Evolutionary conservation across 1,140 invertebrate species (phyloP).

Genomic region (Caenorhabditis latens): DNA sequence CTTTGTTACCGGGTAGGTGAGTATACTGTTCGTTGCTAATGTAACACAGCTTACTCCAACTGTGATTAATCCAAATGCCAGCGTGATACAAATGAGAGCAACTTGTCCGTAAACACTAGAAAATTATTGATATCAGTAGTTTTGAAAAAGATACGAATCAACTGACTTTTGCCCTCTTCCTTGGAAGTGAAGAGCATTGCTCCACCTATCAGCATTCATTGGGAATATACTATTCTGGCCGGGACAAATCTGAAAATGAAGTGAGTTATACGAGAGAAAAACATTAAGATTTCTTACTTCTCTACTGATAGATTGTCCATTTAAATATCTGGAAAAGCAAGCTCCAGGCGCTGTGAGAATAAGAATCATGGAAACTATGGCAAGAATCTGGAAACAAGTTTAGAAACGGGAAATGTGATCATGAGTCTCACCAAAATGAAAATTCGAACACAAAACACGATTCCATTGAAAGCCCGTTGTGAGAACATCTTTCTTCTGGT

Average conservation of each 20-base stretch:
- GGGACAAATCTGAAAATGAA: slow-evolving; percentile 47
- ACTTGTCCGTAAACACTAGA: slow-evolving; percentile 77
- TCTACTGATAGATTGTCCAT: slow-evolving; percentile 75
- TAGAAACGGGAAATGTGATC: neutral
- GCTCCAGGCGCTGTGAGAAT: slow-evolving; percentile 77
- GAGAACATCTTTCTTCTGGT: slow-evolving; percentile 58
- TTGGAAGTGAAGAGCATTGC: slow-evolving; percentile 77
- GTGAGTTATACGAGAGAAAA: slow-evolving; percentile 60
- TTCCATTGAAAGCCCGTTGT: slow-evolving; percentile 61
- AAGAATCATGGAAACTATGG: slow-evolving; percentile 74
- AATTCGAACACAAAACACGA: slow-evolving; percentile 74
- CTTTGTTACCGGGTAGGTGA: slow-evolving; percentile 63
- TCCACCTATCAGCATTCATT: slow-evolving; percentile 78
- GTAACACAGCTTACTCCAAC: slow-evolving; percentile 75
- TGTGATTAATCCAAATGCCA: slow-evolving; percentile 73
- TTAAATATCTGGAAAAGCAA: slow-evolving; percentile 76
- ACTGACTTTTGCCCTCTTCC: slow-evolving; percentile 61
- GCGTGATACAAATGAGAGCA: slow-evolving; percentile 75
- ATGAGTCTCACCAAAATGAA: slow-evolving; percentile 72
- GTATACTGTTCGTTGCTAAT: slow-evolving; percentile 69
- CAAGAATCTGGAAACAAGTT: slow-evolving; percentile 69
- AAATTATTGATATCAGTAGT: slow-evolving; percentile 26
- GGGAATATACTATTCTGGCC: slow-evolving; percentile 75
- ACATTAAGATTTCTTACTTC: slow-evolving; percentile 69
- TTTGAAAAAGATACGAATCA: neutral